These are phyloP conservation scores for Mercenaria mercenaria DNA, from an alignment of 1,140 invertebrate species.

Conservation along the genomic window DNA sequence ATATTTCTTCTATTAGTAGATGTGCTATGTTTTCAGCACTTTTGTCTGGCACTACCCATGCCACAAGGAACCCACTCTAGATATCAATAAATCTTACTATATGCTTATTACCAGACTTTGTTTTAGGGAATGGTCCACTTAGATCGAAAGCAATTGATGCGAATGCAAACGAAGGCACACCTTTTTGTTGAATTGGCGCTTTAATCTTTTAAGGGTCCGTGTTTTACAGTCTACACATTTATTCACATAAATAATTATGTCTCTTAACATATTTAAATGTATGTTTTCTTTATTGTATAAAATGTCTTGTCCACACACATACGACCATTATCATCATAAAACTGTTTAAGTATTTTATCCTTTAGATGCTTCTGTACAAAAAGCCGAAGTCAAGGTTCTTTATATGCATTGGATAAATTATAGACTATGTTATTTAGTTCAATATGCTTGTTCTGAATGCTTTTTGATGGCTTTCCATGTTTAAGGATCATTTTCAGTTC, in stretches of 20 bases:
- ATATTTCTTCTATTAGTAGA: constrained; percentile 70
- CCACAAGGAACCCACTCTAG: constrained; percentile 65
- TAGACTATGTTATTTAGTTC: constrained; percentile 47
- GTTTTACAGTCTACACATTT: constrained; percentile 63
- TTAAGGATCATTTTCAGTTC: not conserved
- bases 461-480: not conserved
- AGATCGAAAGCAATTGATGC: constrained; percentile 65
- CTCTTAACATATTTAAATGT: constrained; percentile 67
- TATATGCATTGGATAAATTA: constrained; percentile 49
- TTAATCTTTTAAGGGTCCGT: constrained; percentile 18
- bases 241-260: constrained; percentile 23
- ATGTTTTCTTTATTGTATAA: constrained; percentile 14
- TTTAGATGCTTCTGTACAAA: constrained; percentile 50
- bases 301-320: constrained; percentile 60
- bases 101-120: constrained; percentile 49
- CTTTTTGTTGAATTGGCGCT: constrained; percentile 52
- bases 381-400: constrained; percentile 28
- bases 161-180: constrained; percentile 50
- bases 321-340: constrained; percentile 66
- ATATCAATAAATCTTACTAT: constrained; percentile 56
- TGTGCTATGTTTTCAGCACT: constrained; percentile 51
- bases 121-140: constrained; percentile 62
- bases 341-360: constrained; percentile 34
- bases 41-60: constrained; percentile 60
- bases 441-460: not conserved